These are phyloP conservation scores for Busseola fusca DNA, from an alignment of 2,888 invertebrate species.

Conservation along the genomic window DNA sequence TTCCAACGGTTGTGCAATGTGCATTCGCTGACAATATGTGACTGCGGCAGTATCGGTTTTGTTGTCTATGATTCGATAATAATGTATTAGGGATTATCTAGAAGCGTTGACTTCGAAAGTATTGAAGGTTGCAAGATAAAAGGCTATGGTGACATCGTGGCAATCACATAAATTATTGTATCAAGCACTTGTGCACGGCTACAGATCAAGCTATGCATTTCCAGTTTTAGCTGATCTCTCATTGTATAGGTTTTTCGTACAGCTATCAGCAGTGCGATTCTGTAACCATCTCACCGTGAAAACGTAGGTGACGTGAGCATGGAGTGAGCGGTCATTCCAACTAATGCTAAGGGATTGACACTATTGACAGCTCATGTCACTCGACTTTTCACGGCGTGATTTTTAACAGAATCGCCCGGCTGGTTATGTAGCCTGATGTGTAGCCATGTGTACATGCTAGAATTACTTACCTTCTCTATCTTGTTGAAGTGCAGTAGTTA, in stretches of 20 bases:
- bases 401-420: too few species aligned
- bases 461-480: background rate
- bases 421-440: too few species aligned
- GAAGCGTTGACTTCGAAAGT: background rate
- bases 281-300: too few species aligned
- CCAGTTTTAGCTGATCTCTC: too few species aligned
- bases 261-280: too few species aligned
- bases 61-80: constrained; percentile 37
- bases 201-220: too few species aligned
- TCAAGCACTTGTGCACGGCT: background rate
- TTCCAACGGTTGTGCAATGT: constrained; percentile 79
- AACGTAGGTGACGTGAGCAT: too few species aligned
- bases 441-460: background rate
- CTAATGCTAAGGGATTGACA: too few species aligned
- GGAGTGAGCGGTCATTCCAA: too few species aligned
- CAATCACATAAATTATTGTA: background rate
- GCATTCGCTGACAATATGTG: constrained; percentile 67
- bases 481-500: background rate
- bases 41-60: constrained; percentile 67
- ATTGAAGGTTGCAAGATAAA: background rate
- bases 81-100: background rate
- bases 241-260: too few species aligned
- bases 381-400: too few species aligned
- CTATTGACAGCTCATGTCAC: too few species aligned
- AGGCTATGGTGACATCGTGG: background rate